Evolutionary conservation across 2,888 invertebrate species (phyloP).

Genomic region (Temnothorax unifasciatus): DNA sequence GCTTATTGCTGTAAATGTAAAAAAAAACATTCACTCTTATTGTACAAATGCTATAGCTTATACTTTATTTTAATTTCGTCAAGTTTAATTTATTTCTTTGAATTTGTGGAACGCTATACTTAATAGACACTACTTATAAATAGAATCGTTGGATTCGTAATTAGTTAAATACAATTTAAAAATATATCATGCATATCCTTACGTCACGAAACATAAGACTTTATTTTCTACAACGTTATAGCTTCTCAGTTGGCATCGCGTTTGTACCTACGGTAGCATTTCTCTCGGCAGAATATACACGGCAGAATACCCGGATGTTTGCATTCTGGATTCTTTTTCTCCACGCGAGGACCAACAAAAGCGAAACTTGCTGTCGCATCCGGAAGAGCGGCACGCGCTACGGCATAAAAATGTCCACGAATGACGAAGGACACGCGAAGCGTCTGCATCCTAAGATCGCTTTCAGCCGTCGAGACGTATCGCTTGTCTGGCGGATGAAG

Average conservation of each 20-base stretch:
- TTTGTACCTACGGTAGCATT: constrained; percentile 15
- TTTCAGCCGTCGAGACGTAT: constrained; percentile 63
- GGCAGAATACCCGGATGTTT: too few relatives aligned
- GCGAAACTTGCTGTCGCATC: constrained; percentile 60
- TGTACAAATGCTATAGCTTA: background rate
- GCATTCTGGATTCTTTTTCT: constrained; percentile 46
- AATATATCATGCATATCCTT: background rate
- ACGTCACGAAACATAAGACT: background rate
- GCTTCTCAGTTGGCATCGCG: background rate
- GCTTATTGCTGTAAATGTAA: background rate
- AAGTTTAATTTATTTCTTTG: background rate
- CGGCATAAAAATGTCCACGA: constrained; percentile 31
- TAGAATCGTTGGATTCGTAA: background rate
- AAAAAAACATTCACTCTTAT: background rate
- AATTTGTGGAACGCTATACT: background rate
- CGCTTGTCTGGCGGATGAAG: constrained; percentile 64
- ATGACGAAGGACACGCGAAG: constrained; percentile 46
- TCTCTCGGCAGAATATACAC: constrained; percentile 20
- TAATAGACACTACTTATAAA: background rate
- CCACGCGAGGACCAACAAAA: constrained; percentile 21
- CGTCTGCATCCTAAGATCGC: constrained; percentile 57
- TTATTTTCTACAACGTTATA: constrained; percentile 22
- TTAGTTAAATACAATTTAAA: background rate
- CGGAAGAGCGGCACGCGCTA: constrained; percentile 57
- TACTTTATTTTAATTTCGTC: background rate